Conservation (phyloP, 2,888 invertebrate genomes). For the Eupeodes latifasciatus region DNA sequence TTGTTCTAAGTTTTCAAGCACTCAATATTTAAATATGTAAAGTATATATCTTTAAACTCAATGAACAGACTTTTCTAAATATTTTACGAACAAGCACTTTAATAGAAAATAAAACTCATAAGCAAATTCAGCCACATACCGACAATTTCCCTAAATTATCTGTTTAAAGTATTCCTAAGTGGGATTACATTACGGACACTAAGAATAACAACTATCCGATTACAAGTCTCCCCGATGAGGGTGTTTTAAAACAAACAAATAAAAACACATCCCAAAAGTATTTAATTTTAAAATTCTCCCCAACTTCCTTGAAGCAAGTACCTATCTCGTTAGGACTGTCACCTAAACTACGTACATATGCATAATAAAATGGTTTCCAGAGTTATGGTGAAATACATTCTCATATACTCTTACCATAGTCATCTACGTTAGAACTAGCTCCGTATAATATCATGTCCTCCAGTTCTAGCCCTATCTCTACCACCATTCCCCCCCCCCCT, state of each 20-base stretch:
- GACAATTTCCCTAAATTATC: constrained; percentile 20
- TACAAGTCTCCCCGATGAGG: constrained; percentile 23
- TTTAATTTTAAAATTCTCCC: constrained; percentile 51
- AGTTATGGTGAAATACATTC: constrained; percentile 34
- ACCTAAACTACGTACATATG: constrained; percentile 45
- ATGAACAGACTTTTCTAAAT: too few species aligned
- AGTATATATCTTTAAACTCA: too few species aligned
- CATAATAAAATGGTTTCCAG: constrained; percentile 34
- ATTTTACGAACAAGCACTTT: too few species aligned
- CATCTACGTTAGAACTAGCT: not conserved
- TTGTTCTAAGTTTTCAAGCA: too few species aligned
- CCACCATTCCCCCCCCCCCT: not conserved
- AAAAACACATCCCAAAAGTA: constrained; percentile 20
- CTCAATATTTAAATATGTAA: too few species aligned
- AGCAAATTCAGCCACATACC: not conserved
- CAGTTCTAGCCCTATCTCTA: not conserved
- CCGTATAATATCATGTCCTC: not conserved
- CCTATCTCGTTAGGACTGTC: constrained; percentile 50
- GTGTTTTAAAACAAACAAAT: constrained; percentile 43
- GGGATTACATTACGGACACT: constrained; percentile 30
- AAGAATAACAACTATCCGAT: constrained; percentile 37
- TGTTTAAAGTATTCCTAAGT: constrained; percentile 9
- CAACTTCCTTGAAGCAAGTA: constrained; percentile 27
- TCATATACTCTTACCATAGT: constrained; percentile 2
- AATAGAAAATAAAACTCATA: too few species aligned